Conservation (phyloP, 1,140 invertebrate genomes). For the Atta cephalotes region DNA sequence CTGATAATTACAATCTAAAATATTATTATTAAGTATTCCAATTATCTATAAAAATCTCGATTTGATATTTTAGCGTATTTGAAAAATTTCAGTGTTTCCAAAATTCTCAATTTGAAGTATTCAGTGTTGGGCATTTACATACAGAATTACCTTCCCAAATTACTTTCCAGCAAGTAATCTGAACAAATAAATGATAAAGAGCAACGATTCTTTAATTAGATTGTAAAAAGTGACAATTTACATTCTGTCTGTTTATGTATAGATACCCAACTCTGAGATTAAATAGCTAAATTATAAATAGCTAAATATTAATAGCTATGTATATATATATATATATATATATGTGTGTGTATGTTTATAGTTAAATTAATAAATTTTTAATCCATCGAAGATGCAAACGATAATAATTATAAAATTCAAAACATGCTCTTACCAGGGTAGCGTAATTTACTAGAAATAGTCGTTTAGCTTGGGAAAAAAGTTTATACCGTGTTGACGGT, state of each 20-base stretch:
- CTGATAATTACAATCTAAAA: neutral
- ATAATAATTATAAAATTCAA: conserved; percentile 10
- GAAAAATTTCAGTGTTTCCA: conserved; percentile 14
- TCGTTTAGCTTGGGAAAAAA: conserved; percentile 33
- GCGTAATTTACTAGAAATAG: conserved; percentile 45
- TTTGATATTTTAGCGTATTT: neutral
- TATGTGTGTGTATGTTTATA: neutral
- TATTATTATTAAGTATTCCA: conserved; percentile 14
- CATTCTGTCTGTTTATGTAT: neutral
- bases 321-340: neutral
- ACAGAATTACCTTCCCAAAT: neutral
- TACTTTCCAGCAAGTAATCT: neutral
- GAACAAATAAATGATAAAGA: conserved; percentile 28
- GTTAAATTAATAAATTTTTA: neutral
- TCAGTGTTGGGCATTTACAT: neutral
- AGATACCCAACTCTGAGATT: conserved; percentile 21
- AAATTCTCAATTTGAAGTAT: conserved; percentile 16
- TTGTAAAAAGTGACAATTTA: neutral
- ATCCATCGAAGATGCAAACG: conserved; percentile 12
- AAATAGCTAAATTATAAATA: conserved; percentile 6
- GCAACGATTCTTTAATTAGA: neutral
- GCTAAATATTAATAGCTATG: neutral
- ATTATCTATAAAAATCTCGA: conserved; percentile 10
- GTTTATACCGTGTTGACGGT: neutral
- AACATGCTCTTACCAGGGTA: conserved; percentile 48